Evolutionary conservation across 1,140 invertebrate species (phyloP).

Genomic region (Physella acuta): DNA sequence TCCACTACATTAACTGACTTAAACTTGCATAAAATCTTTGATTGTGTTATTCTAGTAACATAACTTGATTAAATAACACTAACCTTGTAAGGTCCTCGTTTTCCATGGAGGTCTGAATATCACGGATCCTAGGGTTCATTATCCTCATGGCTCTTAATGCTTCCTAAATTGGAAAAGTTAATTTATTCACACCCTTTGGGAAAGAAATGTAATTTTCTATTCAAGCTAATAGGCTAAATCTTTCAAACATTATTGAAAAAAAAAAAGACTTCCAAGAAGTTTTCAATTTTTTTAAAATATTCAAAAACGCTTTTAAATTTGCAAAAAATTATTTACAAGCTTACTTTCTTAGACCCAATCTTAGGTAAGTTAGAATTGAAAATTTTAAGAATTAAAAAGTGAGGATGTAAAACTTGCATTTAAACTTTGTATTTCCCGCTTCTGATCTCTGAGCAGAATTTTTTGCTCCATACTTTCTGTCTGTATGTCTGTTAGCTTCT

Average conservation of each 20-base stretch:
- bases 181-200: not conserved
- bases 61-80: no score
- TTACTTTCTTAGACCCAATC: no score
- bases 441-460: conserved; percentile 83
- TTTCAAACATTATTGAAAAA: not conserved
- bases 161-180: conserved; percentile 65
- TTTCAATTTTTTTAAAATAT: not conserved
- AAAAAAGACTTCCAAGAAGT: not conserved
- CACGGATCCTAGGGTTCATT: conserved; percentile 84
- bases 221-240: not conserved
- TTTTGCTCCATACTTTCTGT: conserved; percentile 62
- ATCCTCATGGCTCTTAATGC: conserved; percentile 88
- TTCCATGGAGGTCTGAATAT: conserved; percentile 80
- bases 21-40: no score
- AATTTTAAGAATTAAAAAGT: no score
- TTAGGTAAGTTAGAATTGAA: no score
- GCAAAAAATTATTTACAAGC: not conserved
- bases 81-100: conserved; percentile 81
- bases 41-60: no score
- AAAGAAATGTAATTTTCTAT: not conserved
- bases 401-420: no score
- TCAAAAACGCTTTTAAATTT: not conserved
- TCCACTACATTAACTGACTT: no score
- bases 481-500: conserved; percentile 82
- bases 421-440: conserved; percentile 81